Evolutionary conservation across 2,888 invertebrate species (phyloP), one percentile per base, ranked within the genome.

Genomic region (Lampropteryx suffumata): DNA sequence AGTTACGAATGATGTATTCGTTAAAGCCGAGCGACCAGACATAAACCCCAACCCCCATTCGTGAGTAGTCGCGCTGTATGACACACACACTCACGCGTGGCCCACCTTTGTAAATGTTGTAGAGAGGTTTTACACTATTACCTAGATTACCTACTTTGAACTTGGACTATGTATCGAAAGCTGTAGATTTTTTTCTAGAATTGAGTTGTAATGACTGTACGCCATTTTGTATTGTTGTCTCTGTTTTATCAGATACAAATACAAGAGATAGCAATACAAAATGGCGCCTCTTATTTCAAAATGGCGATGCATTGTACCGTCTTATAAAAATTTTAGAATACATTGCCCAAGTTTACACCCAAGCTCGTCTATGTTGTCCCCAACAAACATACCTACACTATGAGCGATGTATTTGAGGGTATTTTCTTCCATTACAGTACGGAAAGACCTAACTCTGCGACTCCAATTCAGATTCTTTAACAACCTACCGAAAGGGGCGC

Each of bases 391-490:
- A n/a, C n/a, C n/a, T n/a, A 67, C 69, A 73, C 66, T 58, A 44
- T 58, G 68, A 71, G 64, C 69, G 65, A 60, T 72, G 70, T 76
- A 79, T 78, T 81, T 79, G 69, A 83, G 74, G 75, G 69, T 78
- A 69, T 57, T 83, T 82, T 72, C 86, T 91, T 92, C 91, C 91
- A 91, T 93, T 93, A 87, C 95, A 96, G 96, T 97, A 95, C 95
- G 96, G 94, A 97, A 97, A 96, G 96, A 97, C 93, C 94, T 96
- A 94, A 95, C 95, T 92, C 95, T 96, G 94, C 95, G 96, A 93
- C 95, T 96, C 92, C 95, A 95, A 93, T 97, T 96, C 95, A 94
- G 96, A 94, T 96, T 96, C 95, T 97, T 97, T 95, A 96, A 96
- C 94, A 94, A 94, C 92, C 92, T 95, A 90, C 95, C 95, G 93